Evolutionary conservation across 92 coral and sea anemone genomes (phyloP), one percentile per base, ranked within the genome.

Genomic region (Scolanthus callimorphus): DNA sequence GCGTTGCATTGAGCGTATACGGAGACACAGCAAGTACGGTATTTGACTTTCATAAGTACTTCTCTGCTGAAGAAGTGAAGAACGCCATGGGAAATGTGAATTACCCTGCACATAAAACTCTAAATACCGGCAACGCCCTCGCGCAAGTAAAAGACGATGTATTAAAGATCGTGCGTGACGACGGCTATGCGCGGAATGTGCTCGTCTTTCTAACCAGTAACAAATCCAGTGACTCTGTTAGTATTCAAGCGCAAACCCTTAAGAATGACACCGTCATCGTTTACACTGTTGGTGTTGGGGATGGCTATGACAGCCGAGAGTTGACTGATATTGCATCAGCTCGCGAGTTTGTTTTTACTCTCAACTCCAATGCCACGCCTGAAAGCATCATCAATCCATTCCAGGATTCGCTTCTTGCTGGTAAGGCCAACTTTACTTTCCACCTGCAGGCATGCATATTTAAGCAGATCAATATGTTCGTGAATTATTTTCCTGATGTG

Each of bases 1-100:
- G 61, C 41, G 79, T 71, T 17, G 85, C 85, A 10, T 58, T 67
- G 3, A 61, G 60, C 6, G 76, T 78, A 3, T 64, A 62, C 47
- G 79, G 63, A 6, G 56, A 59, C 17, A 63, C 28, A 12, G 52
- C 56, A 17, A 20, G 8, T 25, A 56, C 68, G 48, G 51, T 39
- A 31, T 78, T 78, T 29, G 62, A 62, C 62, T 57, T 69, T 21
- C 56, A 60, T 1, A 67, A 70, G 11, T 47, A 63, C 43, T 62
- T 44, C 52, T 48, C 51, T 20, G 45, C 26, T n/a, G 10, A 43
- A 0, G 73, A 52, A n/a, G 70, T 71, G 15, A 55, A 45, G 34
- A 57, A 52, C 9, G 77, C 70, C 21, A 61, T 78, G 20, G 62
- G 63, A 11, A 28, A 41, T 20, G 57, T 71, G 13, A 59, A 56